A percentile compares a stretch with the other conserved stretches of the same genome.
phyloP scores from a whole-genome alignment of 2,888 invertebrate genomes.

The Conus canariensis region DNA sequence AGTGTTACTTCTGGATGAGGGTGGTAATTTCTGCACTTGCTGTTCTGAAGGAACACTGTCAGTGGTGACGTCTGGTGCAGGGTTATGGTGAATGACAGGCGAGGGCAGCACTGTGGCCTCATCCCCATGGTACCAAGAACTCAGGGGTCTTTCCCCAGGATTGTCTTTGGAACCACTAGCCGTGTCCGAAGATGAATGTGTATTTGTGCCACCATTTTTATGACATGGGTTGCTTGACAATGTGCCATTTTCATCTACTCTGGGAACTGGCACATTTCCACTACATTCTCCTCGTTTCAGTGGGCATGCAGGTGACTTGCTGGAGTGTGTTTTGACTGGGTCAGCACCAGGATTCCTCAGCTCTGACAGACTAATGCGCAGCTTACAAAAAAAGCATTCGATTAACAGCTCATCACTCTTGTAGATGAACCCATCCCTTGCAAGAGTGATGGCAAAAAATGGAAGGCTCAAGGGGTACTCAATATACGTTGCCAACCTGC shows the following conservation, averaged over 20 bases:
- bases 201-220: too few species aligned
- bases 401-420: background rate
- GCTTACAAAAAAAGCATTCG: slow-evolving; percentile 32
- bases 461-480: background rate
- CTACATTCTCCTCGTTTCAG: background rate
- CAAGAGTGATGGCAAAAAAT: slow-evolving; percentile 30
- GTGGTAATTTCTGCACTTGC: background rate
- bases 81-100: background rate
- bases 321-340: background rate
- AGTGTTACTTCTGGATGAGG: too few species aligned
- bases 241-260: background rate
- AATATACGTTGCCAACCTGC: slow-evolving; percentile 5
- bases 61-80: background rate
- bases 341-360: background rate
- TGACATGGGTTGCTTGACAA: too few species aligned
- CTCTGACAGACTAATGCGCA: slow-evolving; percentile 5
- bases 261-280: slow-evolving; percentile 30
- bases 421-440: slow-evolving; percentile 24
- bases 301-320: slow-evolving; percentile 3
- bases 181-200: background rate
- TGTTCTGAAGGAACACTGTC: background rate
- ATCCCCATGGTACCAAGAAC: background rate
- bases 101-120: slow-evolving; percentile 5
- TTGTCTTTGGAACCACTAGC: background rate
- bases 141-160: background rate